A percentile compares a stretch with the other conserved stretches of the same genome.
phyloP scores from a whole-genome alignment of 2,888 invertebrate species.

The Nezara viridula region DNA sequence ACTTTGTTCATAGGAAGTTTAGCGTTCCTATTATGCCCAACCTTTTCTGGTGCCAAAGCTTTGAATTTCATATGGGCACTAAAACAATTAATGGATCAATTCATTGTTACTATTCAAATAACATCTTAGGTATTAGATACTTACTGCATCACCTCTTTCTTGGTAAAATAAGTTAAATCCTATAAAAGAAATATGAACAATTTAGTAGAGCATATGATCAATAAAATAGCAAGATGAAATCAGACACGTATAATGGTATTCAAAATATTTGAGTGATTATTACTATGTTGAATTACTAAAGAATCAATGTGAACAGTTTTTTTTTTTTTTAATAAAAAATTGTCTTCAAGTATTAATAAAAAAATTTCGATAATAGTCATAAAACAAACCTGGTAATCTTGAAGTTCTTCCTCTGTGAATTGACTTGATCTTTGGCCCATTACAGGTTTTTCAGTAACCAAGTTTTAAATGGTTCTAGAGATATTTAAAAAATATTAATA shows the following conservation, averaged over 20 bases:
- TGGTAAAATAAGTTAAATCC: slow-evolving; percentile 94
- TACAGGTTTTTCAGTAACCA: slow-evolving; percentile 55
- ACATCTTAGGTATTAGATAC: slow-evolving; percentile 69
- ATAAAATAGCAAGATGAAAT: neutral
- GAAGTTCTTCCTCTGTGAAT: slow-evolving; percentile 88
- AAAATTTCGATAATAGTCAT: neutral
- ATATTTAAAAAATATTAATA: neutral
- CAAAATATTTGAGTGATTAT: neutral
- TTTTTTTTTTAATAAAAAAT: neutral
- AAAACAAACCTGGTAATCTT: slow-evolving; percentile 84
- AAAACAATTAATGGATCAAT: slow-evolving; percentile 65
- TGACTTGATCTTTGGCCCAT: slow-evolving; percentile 90
- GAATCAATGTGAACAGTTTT: neutral
- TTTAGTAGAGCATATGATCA: neutral
- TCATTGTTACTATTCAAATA: neutral
- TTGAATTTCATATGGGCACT: slow-evolving; percentile 94
- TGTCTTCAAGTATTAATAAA: slow-evolving; percentile 21
- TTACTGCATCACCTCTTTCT: slow-evolving; percentile 92
- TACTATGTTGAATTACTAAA: neutral
- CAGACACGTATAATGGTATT: neutral
- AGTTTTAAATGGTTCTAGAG: neutral
- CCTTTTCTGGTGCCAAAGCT: slow-evolving; percentile 89
- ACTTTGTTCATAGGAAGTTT: slow-evolving; percentile 88
- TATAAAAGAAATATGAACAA: slow-evolving; percentile 68
- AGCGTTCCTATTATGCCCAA: slow-evolving; percentile 89